A percentile compares a stretch with the other conserved stretches of the same genome.
These are phyloP conservation scores for Triplophysa yarkandensis DNA, from an alignment of 2,797 vertebrate species.

Conservation along the genomic window DNA sequence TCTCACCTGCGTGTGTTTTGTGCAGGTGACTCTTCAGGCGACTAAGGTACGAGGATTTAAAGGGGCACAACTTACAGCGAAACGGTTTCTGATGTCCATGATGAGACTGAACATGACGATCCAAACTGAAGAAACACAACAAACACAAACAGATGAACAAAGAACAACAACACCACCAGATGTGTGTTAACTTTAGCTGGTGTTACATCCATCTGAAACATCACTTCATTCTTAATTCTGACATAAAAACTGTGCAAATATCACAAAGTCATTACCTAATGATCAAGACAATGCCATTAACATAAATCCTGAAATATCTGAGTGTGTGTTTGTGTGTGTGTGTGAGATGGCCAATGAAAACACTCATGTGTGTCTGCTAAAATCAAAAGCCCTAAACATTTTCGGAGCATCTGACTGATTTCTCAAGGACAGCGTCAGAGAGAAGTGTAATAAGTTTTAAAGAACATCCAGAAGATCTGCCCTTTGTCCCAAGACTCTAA, in stretches of 20 bases:
- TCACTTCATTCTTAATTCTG: too few relatives aligned
- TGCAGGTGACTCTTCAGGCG: constrained; percentile 96
- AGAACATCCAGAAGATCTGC: constrained; percentile 68
- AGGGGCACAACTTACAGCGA: constrained; percentile 97
- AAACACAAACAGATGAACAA: background rate
- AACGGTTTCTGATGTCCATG: constrained; percentile 98
- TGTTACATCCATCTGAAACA: too few relatives aligned
- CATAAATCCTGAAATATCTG: background rate
- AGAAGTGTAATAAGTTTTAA: background rate
- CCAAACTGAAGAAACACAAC: constrained; percentile 77
- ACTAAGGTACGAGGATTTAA: constrained; percentile 96
- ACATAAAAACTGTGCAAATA: too few relatives aligned
- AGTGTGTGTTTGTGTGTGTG: background rate
- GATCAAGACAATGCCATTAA: too few relatives aligned
- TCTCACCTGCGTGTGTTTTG: constrained; percentile 91
- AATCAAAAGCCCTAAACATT: background rate
- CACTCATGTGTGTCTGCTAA: background rate
- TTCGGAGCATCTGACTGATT: background rate
- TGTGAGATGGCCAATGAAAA: background rate
- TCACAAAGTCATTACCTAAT: too few relatives aligned
- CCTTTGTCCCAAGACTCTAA: constrained; percentile 62
- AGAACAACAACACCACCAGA: background rate
- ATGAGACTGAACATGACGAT: constrained; percentile 97
- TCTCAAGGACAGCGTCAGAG: background rate
- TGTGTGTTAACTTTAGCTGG: too few relatives aligned